Percentiles rank a stretch among this genome's conserved stretches.
These are phyloP conservation scores for Argyrosomus regius DNA, from an alignment of 2,797 vertebrate species.

Conservation along the genomic window DNA sequence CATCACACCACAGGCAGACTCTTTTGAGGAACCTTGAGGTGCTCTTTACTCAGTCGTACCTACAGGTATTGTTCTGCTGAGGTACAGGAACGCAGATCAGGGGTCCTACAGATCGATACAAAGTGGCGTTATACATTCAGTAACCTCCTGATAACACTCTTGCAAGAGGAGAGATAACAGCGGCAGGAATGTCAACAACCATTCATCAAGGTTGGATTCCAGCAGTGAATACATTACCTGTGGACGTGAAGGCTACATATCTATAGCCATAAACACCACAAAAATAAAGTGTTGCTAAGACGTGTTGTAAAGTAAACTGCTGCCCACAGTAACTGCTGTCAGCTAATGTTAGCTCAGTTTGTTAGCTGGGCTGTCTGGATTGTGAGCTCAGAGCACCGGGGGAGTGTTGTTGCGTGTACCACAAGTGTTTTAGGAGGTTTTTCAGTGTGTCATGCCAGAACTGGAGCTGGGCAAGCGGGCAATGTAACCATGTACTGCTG, in stretches of 20 bases:
- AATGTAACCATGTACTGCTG: too few relatives aligned
- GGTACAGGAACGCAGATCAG: too few relatives aligned
- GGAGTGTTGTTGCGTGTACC: too few relatives aligned
- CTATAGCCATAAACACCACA: not conserved
- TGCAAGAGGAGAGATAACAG: constrained; percentile 6
- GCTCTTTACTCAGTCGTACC: not conserved
- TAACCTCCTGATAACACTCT: not conserved
- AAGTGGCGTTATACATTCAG: not conserved
- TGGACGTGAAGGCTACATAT: not conserved
- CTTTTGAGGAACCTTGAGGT: not conserved
- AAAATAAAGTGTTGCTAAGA: not conserved
- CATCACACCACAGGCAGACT: not conserved
- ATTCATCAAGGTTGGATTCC: not conserved
- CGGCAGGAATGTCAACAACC: not conserved
- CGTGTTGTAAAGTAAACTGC: too few relatives aligned
- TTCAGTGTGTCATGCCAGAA: too few relatives aligned
- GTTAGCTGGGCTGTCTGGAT: too few relatives aligned
- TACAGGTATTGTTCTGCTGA: not conserved
- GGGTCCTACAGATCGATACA: not conserved
- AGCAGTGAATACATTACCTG: not conserved
- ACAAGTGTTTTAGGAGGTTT: too few relatives aligned
- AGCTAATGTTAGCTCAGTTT: too few relatives aligned
- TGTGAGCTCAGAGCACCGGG: too few relatives aligned
- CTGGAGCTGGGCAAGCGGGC: too few relatives aligned
- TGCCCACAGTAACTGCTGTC: too few relatives aligned